Base-by-base conservation (phyloP, 2,797 vertebrate genomes). In the Tragopan temminckii region DNA sequence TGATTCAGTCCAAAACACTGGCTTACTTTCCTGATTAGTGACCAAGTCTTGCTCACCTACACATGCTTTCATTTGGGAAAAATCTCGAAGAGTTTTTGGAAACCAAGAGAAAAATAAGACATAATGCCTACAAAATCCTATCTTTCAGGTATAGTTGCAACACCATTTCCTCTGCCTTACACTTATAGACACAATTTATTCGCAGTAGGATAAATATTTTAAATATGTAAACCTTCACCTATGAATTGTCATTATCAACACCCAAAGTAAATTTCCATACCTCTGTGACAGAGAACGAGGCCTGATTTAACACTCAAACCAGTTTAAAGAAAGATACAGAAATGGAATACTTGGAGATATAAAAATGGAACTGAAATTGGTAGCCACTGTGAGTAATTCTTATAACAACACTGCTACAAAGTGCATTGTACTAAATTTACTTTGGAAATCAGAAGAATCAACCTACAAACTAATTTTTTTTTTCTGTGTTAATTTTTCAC, bases 181-280 rank as follows among this genome's bases (percentile, higher is more conserved):
- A 31, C 68, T 68, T 29, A n/a, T 13, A 66, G 52, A 84, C 29
- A 31, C 63, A 93, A 66, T 75, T 95, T 79, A 63, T 93, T 93
- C 88, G 94, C 72, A 91, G 83, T 67, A 80, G 81, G 83, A 95
- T 88, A 89, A 87, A 83, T 85, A 87, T 91, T 92, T 92, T 92
- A 90, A 96, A 94, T 95, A 95, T 63, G 75, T 24, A 5, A 67
- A 70, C 43, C 88, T 40, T 67, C 36, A 38, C 85, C 88, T 80
- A 80, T 84, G 86, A 76, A 80, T 59, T 96, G 92, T 89, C 96
- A 94, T 90, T 70, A 63, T 38, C 95, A 94, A 96, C 79, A 91
- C 63, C 68, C 83, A 85, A 88, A 95, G 88, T 91, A 90, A 95
- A 93, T 92, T 84, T 91, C 89, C n/a, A 20, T 7, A 62, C 85